Evolutionary conservation across 1,140 invertebrate species (phyloP).

Genomic region (Batillaria attramentaria): DNA sequence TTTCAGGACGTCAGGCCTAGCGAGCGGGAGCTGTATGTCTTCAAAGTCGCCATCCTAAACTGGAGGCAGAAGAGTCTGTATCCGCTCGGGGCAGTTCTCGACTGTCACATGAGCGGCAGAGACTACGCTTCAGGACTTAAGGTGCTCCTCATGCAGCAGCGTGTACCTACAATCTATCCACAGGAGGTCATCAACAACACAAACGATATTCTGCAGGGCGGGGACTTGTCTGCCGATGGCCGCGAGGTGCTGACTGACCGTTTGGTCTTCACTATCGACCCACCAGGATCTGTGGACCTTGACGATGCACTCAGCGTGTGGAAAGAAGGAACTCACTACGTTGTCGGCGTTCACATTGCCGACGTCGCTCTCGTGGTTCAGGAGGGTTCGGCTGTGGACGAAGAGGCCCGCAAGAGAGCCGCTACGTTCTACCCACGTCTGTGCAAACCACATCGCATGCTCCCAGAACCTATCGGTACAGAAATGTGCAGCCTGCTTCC

Average conservation of each 20-base stretch:
- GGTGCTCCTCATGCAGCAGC: conserved; percentile 45
- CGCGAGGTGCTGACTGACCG: conserved; percentile 79
- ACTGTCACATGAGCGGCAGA: conserved; percentile 30
- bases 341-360: conserved; percentile 67
- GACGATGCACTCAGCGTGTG: conserved; percentile 92
- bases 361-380: conserved; percentile 65
- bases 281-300: conserved; percentile 97
- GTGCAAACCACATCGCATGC: conserved; percentile 66
- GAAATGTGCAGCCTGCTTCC: conserved; percentile 70
- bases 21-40: conserved; percentile 37
- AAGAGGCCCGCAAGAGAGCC: conserved; percentile 61
- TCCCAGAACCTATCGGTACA: conserved; percentile 68
- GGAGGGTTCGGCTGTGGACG: conserved; percentile 55
- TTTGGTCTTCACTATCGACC: conserved; percentile 96
- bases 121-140: conserved; percentile 37
- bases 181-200: conserved; percentile 6
- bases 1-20: conserved; percentile 35
- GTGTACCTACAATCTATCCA: conserved; percentile 37
- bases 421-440: conserved; percentile 65
- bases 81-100: conserved; percentile 51
- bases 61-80: conserved; percentile 46
- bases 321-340: conserved; percentile 32
- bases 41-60: conserved; percentile 44
- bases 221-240: not conserved
- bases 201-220: not conserved